phyloP scores from a whole-genome alignment of 1,140 invertebrate genomes.

The Pseudoatta argentina region DNA sequence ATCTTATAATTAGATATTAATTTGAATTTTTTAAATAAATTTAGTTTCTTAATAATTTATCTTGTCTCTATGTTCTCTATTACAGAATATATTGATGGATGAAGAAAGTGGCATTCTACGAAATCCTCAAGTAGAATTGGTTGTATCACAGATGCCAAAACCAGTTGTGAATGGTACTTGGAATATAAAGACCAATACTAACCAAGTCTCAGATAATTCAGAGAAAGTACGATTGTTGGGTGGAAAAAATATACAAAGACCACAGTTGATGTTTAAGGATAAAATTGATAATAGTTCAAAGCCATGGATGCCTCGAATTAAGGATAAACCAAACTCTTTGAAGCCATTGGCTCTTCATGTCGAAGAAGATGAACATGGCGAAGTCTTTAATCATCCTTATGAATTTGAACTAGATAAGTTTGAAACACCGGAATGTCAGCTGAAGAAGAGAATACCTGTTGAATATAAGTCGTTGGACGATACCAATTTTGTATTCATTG shows the following conservation, averaged over 20 bases:
- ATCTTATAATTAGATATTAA: neutral
- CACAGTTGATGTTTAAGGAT: conserved; percentile 94
- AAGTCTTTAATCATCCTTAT: conserved; percentile 93
- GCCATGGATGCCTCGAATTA: conserved; percentile 93
- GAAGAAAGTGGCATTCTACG: conserved; percentile 90
- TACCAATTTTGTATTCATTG: conserved; percentile 90
- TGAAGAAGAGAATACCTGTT: conserved; percentile 83
- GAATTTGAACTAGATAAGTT: conserved; percentile 94
- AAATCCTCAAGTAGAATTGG: conserved; percentile 84
- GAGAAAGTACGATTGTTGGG: conserved; percentile 89
- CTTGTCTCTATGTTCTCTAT: conserved; percentile 49
- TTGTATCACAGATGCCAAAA: conserved; percentile 76
- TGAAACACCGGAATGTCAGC: conserved; percentile 85
- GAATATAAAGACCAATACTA: conserved; percentile 83
- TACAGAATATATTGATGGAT: conserved; percentile 89
- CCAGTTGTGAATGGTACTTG: conserved; percentile 86
- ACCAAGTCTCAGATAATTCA: conserved; percentile 7
- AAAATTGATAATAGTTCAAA: conserved; percentile 93
- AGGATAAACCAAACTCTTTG: conserved; percentile 95
- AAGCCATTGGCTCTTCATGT: conserved; percentile 92
- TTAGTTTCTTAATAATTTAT: neutral
- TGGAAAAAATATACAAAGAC: conserved; percentile 92
- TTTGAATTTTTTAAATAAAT: too few species aligned
- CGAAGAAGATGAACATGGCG: conserved; percentile 89
- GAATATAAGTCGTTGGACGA: conserved; percentile 88